A percentile compares a stretch with the other conserved stretches of the same genome.
Evolutionary conservation across 2,797 vertebrate species (phyloP).

Genomic region (Poecile montanus): DNA sequence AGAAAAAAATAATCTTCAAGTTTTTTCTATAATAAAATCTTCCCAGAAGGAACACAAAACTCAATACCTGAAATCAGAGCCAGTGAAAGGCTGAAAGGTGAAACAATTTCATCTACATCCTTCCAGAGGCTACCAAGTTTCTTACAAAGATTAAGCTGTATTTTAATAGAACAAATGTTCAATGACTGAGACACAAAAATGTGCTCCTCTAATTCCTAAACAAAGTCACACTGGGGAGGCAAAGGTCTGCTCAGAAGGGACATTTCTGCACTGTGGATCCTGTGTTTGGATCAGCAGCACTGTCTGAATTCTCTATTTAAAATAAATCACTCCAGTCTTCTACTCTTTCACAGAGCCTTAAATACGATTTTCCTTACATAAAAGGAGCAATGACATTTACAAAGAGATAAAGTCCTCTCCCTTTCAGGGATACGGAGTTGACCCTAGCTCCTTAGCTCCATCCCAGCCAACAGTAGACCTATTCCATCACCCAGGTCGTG

Average conservation of each 20-base stretch:
- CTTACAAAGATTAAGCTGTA: background rate
- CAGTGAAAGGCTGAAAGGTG: background rate
- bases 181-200: background rate
- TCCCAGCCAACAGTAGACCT: background rate
- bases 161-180: background rate
- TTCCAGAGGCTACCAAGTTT: background rate
- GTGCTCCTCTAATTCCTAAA: background rate
- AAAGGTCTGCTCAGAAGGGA: background rate
- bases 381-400: background rate
- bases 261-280: background rate
- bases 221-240: background rate
- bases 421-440: background rate
- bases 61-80: background rate
- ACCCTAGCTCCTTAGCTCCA: background rate
- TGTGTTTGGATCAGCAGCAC: background rate
- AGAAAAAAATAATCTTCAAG: background rate
- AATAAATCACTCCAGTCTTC: background rate
- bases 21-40: background rate
- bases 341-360: background rate
- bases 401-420: background rate
- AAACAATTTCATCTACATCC: background rate
- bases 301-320: background rate
- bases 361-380: background rate
- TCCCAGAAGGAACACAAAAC: background rate
- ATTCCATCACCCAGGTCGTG: accelerated